These are phyloP conservation scores for Hirtodrosophila duncani DNA, from an alignment of 2,888 invertebrate genomes.

Conservation along the genomic window DNA sequence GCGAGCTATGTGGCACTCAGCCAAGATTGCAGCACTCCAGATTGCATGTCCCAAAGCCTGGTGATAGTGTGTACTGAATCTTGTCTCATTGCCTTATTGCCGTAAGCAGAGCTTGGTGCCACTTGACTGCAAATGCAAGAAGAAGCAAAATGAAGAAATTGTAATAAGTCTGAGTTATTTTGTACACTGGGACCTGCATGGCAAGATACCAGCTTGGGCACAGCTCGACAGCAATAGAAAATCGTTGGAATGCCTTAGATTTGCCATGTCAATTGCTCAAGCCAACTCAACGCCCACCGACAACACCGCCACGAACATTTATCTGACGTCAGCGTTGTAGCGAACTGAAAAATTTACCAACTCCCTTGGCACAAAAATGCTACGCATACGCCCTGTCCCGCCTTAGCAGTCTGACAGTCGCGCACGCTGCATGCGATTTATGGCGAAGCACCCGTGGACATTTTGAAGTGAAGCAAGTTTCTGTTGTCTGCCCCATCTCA, in stretches of 20 bases:
- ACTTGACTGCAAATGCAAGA: constrained; percentile 39
- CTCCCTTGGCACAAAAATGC: constrained; percentile 27
- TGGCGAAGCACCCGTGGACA: background rate
- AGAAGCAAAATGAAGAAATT: constrained; percentile 13
- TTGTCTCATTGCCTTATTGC: constrained; percentile 52
- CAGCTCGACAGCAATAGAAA: too few relatives aligned
- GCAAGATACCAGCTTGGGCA: too few relatives aligned
- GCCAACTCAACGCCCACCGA: background rate
- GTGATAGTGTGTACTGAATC: background rate
- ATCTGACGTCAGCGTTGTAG: too few relatives aligned
- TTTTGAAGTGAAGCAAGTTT: too few relatives aligned
- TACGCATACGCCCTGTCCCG: constrained; percentile 48
- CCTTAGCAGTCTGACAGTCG: constrained; percentile 7
- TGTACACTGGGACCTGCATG: too few relatives aligned
- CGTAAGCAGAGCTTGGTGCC: constrained; percentile 26
- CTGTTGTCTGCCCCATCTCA: too few relatives aligned
- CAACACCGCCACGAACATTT: constrained; percentile 2
- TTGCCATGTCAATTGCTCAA: too few relatives aligned
- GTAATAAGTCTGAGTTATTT: constrained; percentile 37
- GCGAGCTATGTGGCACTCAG: constrained; percentile 38
- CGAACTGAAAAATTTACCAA: constrained; percentile 15
- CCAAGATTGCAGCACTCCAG: constrained; percentile 36
- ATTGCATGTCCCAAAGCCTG: constrained; percentile 29
- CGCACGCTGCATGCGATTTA: background rate
- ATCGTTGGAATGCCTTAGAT: constrained; percentile 25